phyloP scores from a whole-genome alignment of 2,797 vertebrate genomes.

The Clarias fuscus region DNA sequence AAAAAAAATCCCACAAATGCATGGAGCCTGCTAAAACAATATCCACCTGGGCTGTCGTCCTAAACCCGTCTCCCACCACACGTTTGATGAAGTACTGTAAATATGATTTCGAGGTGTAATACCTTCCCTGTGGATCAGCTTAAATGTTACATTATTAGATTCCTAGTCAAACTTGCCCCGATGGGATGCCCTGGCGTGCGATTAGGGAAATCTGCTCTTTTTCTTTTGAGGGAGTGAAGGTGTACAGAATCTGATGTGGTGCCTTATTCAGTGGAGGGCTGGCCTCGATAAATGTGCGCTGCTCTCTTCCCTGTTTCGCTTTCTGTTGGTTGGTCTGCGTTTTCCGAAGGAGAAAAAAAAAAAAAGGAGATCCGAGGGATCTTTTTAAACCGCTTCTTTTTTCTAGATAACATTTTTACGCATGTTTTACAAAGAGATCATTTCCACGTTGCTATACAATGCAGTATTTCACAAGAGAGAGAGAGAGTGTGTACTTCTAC shows the following conservation, averaged over 20 bases:
- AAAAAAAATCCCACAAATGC: background rate
- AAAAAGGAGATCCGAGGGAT: slow-evolving; percentile 6
- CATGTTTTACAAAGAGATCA: slow-evolving; percentile 44
- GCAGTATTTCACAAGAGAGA: slow-evolving; percentile 28
- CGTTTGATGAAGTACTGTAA: slow-evolving; percentile 5
- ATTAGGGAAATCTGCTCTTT: background rate
- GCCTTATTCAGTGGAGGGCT: slow-evolving; percentile 47
- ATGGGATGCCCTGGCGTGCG: background rate
- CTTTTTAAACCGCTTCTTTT: slow-evolving; percentile 26
- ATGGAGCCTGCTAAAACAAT: too few relatives aligned
- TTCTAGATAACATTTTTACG: slow-evolving; percentile 40
- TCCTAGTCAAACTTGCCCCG: background rate
- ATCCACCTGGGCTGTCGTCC: background rate
- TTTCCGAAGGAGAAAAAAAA: background rate
- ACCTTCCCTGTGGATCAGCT: background rate
- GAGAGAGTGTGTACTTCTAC: background rate
- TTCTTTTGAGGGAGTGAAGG: background rate
- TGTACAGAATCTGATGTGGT: slow-evolving; percentile 40
- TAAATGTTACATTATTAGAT: background rate
- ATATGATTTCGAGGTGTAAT: background rate
- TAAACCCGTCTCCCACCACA: background rate
- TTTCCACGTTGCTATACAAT: slow-evolving; percentile 15
- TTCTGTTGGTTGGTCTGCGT: background rate
- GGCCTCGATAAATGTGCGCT: slow-evolving; percentile 26
- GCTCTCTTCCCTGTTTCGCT: slow-evolving; percentile 32